Evolutionary conservation across 1,140 invertebrate species (phyloP), one percentile per base, ranked within the genome.

Genomic region (Eriocheir sinensis): DNA sequence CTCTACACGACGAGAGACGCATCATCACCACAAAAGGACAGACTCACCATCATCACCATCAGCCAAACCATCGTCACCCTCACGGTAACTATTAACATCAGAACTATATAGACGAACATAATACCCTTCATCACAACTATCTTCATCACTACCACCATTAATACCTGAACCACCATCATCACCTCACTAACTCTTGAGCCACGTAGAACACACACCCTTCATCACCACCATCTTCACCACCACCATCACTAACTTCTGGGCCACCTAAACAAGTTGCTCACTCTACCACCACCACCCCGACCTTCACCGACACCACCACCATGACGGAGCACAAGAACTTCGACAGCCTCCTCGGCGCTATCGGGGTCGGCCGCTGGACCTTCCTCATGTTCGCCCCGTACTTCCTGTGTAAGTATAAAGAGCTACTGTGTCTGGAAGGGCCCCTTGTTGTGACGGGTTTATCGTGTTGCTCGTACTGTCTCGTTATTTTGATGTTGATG

Each of bases 361-460:
- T 95, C 0, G 94, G 94, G 0, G 72, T 90, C 3, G 94, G 94
- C 3, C 72, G 94, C 0, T 95, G 94, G 94, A 95, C 94, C 0
- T 21, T 95, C 32, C 53, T 95, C 48, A 95, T 95, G 94, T 90
- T 93, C n/a, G 41, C 40, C 3, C 90, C 79, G 32, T 81, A 92
- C 4, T 30, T 83, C 12, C 0, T 81, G 44, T 92, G 72, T 83
- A 32, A 83, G 80, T 92, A 83, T 17, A 2, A 85, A 85, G 12
- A 85, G n/a, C n/a, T n/a, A n/a, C n/a, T n/a, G n/a, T n/a, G n/a
- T n/a, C n/a, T n/a, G n/a, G n/a, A n/a, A n/a, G n/a, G n/a, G n/a
- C n/a, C n/a, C n/a, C n/a, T n/a, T n/a, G n/a, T n/a, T n/a, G n/a
- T n/a, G n/a, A n/a, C n/a, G n/a, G n/a, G n/a, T n/a, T n/a, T n/a